Percentiles rank a stretch among this genome's conserved stretches.
These are phyloP conservation scores for Ibycter americanus DNA, from an alignment of 2,797 vertebrate genomes.

Conservation along the genomic window DNA sequence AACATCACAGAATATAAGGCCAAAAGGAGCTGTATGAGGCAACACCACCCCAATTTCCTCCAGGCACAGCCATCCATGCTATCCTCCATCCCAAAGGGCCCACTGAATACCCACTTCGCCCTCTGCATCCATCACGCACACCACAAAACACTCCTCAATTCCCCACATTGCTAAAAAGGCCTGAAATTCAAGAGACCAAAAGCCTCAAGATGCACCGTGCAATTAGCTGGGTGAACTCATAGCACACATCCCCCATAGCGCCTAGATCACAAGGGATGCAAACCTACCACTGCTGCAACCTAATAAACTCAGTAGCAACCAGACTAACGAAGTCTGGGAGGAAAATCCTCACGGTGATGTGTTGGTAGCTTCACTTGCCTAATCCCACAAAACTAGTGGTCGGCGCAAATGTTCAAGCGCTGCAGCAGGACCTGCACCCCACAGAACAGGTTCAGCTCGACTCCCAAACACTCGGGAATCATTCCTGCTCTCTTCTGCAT, in stretches of 20 bases:
- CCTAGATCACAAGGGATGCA: not conserved
- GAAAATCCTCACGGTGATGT: not conserved
- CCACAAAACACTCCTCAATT: not conserved
- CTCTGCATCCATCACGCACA: not conserved
- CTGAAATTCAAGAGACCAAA: not conserved
- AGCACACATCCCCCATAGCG: not conserved
- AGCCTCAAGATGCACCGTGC: not conserved
- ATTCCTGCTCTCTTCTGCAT: not conserved
- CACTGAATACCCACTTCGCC: not conserved
- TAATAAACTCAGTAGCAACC: not conserved
- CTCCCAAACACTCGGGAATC: not conserved
- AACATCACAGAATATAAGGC: not conserved
- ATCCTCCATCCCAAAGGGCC: not conserved
- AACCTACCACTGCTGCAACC: not conserved
- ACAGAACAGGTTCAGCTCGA: not conserved
- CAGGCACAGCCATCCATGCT: not conserved
- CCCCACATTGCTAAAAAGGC: not conserved
- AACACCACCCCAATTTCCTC: not conserved
- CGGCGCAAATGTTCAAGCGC: accelerated
- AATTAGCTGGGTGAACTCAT: not conserved
- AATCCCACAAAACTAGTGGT: not conserved
- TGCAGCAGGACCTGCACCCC: not conserved
- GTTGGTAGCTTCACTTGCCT: not conserved
- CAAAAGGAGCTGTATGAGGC: not conserved
- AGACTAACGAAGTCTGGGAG: not conserved